Evolutionary conservation across 2,797 vertebrate genomes (phyloP).

Genomic region (Sebastes elongatus): DNA sequence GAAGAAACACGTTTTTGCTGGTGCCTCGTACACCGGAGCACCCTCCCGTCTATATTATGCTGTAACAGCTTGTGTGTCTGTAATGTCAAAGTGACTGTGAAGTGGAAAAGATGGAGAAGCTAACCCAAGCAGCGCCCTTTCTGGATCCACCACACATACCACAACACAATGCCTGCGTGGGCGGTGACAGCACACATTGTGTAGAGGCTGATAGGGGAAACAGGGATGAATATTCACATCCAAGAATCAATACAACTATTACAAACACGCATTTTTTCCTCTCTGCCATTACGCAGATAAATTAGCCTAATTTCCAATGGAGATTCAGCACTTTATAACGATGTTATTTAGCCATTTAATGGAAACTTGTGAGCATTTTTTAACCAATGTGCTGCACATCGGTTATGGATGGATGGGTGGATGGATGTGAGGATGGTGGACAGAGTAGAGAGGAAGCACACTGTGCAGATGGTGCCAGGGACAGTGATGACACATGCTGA

Average conservation of each 20-base stretch:
- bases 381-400: neutral
- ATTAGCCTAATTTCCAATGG: neutral
- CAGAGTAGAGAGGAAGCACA: neutral
- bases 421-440: conserved; percentile 15
- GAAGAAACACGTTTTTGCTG: conserved; percentile 30
- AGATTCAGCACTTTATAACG: neutral
- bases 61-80: conserved; percentile 21
- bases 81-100: conserved; percentile 8
- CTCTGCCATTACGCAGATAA: neutral
- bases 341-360: neutral
- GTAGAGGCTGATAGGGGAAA: conserved; percentile 8
- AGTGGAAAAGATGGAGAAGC: conserved; percentile 24
- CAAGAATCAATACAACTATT: neutral
- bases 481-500: conserved; percentile 23
- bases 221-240: neutral
- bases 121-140: conserved; percentile 34
- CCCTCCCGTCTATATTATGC: neutral
- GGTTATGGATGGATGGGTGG: neutral
- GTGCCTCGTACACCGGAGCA: conserved; percentile 3
- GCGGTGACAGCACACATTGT: conserved; percentile 17
- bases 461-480: conserved; percentile 20
- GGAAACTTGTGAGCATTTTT: neutral
- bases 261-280: neutral
- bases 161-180: conserved; percentile 21
- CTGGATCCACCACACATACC: conserved; percentile 24